A percentile compares a stretch with the other conserved stretches of the same genome.
Evolutionary conservation across 2,888 invertebrate genomes (phyloP).

Genomic region (Pteria penguin): DNA sequence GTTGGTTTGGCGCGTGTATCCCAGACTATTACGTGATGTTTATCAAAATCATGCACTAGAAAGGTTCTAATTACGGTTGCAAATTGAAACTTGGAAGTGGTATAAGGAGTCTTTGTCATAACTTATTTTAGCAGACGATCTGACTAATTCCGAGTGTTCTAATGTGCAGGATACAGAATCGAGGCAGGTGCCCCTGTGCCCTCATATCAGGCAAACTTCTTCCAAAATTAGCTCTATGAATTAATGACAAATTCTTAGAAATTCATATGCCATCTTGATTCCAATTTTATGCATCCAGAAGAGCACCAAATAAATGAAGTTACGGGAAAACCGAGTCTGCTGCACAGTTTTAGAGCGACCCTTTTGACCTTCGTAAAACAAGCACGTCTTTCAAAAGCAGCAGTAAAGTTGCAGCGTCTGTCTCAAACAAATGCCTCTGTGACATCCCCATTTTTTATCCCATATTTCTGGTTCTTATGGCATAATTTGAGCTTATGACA

Average conservation of each 20-base stretch:
- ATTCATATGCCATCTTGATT: slow-evolving; percentile 14
- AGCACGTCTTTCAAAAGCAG: background rate
- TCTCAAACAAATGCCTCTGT: background rate
- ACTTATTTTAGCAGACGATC: slow-evolving; percentile 5
- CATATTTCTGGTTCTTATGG: background rate
- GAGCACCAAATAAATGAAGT: background rate
- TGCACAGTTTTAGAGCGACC: background rate
- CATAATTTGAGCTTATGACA: too few relatives aligned
- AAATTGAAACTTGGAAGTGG: slow-evolving; percentile 23
- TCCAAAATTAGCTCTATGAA: slow-evolving; percentile 1
- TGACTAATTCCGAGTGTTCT: slow-evolving; percentile 25
- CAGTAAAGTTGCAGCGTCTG: background rate
- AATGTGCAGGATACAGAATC: slow-evolving; percentile 7
- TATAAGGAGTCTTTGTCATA: slow-evolving; percentile 20
- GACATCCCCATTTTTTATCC: background rate
- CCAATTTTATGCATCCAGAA: background rate
- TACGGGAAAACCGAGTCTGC: background rate
- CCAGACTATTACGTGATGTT: slow-evolving; percentile 22
- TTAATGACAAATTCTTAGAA: slow-evolving; percentile 11
- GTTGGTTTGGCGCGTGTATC: slow-evolving; percentile 16
- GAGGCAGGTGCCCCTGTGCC: slow-evolving; percentile 27
- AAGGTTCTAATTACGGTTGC: slow-evolving; percentile 27
- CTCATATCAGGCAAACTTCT: background rate
- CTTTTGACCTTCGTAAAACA: background rate
- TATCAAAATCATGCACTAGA: slow-evolving; percentile 25